A percentile compares a stretch with the other conserved stretches of the same genome.
Evolutionary conservation across 2,113 vertebrate genomes (phyloP).

Genomic region (Pangasianodon hypophthalmus): DNA sequence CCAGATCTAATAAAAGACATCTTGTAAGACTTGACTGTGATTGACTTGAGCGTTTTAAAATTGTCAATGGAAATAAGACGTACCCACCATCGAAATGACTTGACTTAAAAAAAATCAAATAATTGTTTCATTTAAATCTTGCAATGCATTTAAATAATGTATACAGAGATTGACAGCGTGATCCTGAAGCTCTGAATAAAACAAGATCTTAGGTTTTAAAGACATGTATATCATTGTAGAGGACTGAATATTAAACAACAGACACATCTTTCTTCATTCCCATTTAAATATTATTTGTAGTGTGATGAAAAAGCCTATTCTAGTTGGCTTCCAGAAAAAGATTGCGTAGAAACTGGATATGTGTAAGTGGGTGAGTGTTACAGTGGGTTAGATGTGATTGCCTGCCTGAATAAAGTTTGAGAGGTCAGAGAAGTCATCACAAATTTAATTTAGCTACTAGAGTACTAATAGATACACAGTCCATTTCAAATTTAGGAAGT

Average conservation of each 20-base stretch:
- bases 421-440: neutral
- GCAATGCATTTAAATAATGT: neutral
- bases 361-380: neutral
- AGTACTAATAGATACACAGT: neutral
- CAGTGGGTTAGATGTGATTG: neutral
- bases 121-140: neutral
- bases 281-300: neutral
- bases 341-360: neutral
- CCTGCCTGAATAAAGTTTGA: neutral
- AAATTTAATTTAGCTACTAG: neutral
- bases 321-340: neutral
- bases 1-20: conserved; percentile 30
- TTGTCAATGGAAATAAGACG: conserved; percentile 27
- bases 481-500: neutral
- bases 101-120: neutral
- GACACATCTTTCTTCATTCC: neutral
- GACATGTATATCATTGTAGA: neutral
- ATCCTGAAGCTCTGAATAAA: neutral
- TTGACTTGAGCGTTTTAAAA: conserved; percentile 45
- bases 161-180: neutral
- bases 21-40: conserved; percentile 37
- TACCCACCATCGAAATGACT: neutral
- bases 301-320: neutral
- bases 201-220: neutral
- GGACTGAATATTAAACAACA: neutral